These are phyloP conservation scores for Hanleya hanleyi DNA, from an alignment of 2,888 invertebrate species.

Conservation along the genomic window DNA sequence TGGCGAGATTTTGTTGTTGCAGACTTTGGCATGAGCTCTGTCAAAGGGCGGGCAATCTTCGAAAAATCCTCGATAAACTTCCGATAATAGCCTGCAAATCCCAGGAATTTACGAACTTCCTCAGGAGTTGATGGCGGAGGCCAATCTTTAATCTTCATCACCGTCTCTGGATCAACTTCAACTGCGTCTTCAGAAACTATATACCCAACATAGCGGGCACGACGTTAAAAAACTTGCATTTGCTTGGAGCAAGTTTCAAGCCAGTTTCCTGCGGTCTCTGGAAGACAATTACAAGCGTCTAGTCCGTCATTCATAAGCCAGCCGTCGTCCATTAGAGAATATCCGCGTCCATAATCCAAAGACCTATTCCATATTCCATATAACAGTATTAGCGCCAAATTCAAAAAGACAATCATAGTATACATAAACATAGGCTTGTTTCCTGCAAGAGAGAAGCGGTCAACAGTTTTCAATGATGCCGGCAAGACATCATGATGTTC, in stretches of 20 bases:
- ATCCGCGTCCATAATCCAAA: too few species aligned
- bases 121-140: background rate
- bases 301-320: too few species aligned
- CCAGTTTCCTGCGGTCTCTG: background rate
- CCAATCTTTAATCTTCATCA: background rate
- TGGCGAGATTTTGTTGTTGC: background rate
- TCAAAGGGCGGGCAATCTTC: background rate
- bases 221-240: background rate
- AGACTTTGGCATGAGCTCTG: background rate
- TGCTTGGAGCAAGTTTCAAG: background rate
- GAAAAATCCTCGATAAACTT: background rate
- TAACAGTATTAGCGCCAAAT: too few species aligned
- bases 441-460: too few species aligned
- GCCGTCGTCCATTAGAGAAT: too few species aligned
- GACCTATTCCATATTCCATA: too few species aligned
- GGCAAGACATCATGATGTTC: too few species aligned
- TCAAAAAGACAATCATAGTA: too few species aligned
- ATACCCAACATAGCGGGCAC: background rate
- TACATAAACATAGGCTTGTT: too few species aligned
- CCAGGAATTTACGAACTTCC: conserved; percentile 1
- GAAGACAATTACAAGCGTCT: background rate
- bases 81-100: background rate
- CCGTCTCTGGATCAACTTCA: background rate
- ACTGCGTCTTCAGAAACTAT: background rate
- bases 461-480: too few species aligned